These are phyloP conservation scores for Rhamphomyia laevipes DNA, from an alignment of 2,888 invertebrate species.

Conservation along the genomic window DNA sequence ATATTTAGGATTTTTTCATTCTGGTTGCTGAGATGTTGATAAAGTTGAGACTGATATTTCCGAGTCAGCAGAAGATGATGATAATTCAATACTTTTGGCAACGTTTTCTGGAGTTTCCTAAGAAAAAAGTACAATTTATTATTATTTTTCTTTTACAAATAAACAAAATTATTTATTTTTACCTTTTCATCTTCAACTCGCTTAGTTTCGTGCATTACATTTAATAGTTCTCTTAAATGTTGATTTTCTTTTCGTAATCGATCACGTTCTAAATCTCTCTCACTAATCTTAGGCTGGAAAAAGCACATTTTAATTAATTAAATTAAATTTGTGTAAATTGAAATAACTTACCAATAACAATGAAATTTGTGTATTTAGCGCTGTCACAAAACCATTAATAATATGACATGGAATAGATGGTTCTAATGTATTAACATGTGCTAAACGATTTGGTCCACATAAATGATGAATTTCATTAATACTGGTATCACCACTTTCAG, in stretches of 20 bases:
- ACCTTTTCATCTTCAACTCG: slow-evolving; percentile 30
- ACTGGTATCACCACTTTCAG: slow-evolving; percentile 21
- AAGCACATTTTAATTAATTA: neutral
- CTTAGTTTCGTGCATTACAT: slow-evolving; percentile 44
- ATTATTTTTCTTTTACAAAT: no score
- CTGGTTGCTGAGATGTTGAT: no score
- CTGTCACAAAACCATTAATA: slow-evolving; percentile 50
- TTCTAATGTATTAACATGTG: slow-evolving; percentile 36
- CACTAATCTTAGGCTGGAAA: slow-evolving; percentile 55
- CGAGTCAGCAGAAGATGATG: neutral
- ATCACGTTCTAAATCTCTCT: slow-evolving; percentile 64
- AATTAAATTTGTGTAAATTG: slow-evolving; percentile 2
- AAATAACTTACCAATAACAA: slow-evolving; percentile 49
- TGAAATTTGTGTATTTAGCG: slow-evolving; percentile 53
- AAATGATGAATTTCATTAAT: slow-evolving; percentile 11
- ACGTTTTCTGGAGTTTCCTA: slow-evolving; percentile 35
- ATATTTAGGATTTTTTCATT: no score
- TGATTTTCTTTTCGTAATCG: slow-evolving; percentile 59
- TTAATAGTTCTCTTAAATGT: slow-evolving; percentile 57
- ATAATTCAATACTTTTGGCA: slow-evolving; percentile 24
- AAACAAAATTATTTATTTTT: slow-evolving; percentile 2
- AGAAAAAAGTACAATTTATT: no score
- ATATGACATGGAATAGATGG: slow-evolving; percentile 50
- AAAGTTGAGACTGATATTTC: neutral
- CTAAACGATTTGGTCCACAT: slow-evolving; percentile 37